Evolutionary conservation across 64 coral and sea anemone species (phyloP).

Genomic region (Trachythela sp.): DNA sequence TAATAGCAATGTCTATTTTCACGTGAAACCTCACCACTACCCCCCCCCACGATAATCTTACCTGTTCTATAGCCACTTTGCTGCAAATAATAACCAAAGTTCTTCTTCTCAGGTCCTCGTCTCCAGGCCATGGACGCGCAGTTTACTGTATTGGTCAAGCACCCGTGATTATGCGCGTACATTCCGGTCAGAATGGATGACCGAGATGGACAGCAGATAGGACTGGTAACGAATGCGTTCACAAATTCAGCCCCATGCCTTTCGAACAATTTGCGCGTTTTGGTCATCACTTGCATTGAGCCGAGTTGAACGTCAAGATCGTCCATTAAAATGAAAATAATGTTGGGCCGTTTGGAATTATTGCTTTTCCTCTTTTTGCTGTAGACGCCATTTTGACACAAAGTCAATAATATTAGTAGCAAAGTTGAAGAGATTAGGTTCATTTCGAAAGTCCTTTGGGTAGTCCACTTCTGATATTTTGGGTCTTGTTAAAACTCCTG

Average conservation of each 20-base stretch:
- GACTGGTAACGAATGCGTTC: slow-evolving; percentile 22
- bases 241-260: background rate
- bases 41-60: background rate
- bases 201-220: background rate
- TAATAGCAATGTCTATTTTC: too few relatives aligned
- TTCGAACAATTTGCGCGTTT: background rate
- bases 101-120: background rate
- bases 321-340: slow-evolving; percentile 31
- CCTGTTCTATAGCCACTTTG: slow-evolving; percentile 21
- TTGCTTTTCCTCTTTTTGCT: background rate
- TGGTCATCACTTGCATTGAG: slow-evolving; percentile 12
- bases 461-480: background rate
- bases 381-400: background rate
- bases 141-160: background rate
- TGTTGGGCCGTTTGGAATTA: background rate
- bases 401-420: background rate
- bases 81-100: slow-evolving; percentile 7
- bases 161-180: slow-evolving; percentile 19
- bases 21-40: too few relatives aligned
- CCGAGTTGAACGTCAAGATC: slow-evolving; percentile 15
- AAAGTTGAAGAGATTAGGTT: background rate
- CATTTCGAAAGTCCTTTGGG: background rate
- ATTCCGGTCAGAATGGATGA: slow-evolving; percentile 14
- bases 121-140: background rate
- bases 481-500: background rate